Evolutionary conservation across 2,888 invertebrate species (phyloP), one percentile per base, ranked within the genome.

Genomic region (Exephanes ischioxanthus): DNA sequence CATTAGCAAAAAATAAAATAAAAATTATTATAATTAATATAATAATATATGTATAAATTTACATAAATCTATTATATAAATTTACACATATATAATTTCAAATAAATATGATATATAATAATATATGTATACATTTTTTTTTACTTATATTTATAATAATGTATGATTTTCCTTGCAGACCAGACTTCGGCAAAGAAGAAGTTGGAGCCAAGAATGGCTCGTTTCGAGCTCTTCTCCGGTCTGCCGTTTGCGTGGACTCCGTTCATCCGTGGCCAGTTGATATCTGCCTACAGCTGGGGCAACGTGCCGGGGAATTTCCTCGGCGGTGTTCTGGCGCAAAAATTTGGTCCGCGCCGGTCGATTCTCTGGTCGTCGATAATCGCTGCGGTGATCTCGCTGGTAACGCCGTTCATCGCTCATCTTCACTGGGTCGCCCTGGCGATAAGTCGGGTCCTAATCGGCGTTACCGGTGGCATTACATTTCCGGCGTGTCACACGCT

Each of bases 401-500:
- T 92, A 1, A 90, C 88, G 3, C 93, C 93, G 0, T 2, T 92
- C 0, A 41, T 93, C 0, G 91, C 92, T 0, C 92, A 93, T n/a
- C 0, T 88, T 0, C 91, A 91, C 30, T 93, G 93, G 93, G 77
- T 83, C 1, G 70, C 84, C 0, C 78, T 93, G 2, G 14, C 90
- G 0, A 0, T 88, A 0, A 78, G 89, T 0, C 89, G 93, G n/a
- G 84, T 92, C 3, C 67, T 93, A 1, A 84, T 93, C 19, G 93
- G 93, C 0, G 0, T 93, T 1, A 89, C 92, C 11, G 93, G 93
- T 95, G 96, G 96, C 11, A 94, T 96, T 30, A 93, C 95, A 33
- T 96, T 96, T 92, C 96, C 96, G 2, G 95, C 96, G 4, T 94
- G 96, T 11, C 96, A 96, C 87, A 95, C 95, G 3, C 91, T 97